Evolutionary conservation across 2,113 vertebrate genomes (phyloP), one percentile per base, ranked within the genome.

Genomic region (Ophthalmolycus amberensis): DNA sequence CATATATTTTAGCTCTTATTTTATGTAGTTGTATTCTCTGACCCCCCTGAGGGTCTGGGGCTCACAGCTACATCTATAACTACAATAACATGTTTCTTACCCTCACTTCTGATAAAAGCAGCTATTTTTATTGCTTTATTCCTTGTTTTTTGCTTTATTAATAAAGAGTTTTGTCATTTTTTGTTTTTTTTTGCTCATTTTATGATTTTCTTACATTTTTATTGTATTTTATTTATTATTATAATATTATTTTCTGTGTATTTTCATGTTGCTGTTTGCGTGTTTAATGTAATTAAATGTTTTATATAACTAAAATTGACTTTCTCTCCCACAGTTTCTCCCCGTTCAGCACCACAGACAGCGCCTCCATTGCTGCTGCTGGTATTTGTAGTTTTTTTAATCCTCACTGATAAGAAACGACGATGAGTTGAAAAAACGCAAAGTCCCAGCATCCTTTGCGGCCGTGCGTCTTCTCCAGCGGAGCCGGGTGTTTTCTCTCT

Each of bases 321-420:
- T 64, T 29, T 20, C 37, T 20, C 50, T 18, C 34, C 14, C 9
- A 11, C 5, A 20, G 27, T 34, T 34, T 34, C 32, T 56, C 32
- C 32, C 12, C 50, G 9, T 60, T 40, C 85, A 85, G 82, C 82
- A 79, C 87, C 80, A 0, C 18, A 75, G 82, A 88, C 75, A 90
- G 85, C 73, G 14, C 78, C 62, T 52, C 9, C 62, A 0, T 25
- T 2, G 25, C 46, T 40, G 40, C 72, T 62, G 64, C 60, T 77
- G 90, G 75, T 58, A 75, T 22, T 82, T 82, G 75, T 79, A 80
- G 83, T 54, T 85, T 46, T 46, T 75, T 25, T 22, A 0, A 59
- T 20, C 14, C 10, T n/a, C 62, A 9, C 52, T 59, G 42, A n/a
- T n/a, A 22, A 27, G 11, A 14, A 27, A 58, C 11, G 5, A 3